Conservation (phyloP, 2,888 invertebrate species). For the Strigamia maritima region DNA sequence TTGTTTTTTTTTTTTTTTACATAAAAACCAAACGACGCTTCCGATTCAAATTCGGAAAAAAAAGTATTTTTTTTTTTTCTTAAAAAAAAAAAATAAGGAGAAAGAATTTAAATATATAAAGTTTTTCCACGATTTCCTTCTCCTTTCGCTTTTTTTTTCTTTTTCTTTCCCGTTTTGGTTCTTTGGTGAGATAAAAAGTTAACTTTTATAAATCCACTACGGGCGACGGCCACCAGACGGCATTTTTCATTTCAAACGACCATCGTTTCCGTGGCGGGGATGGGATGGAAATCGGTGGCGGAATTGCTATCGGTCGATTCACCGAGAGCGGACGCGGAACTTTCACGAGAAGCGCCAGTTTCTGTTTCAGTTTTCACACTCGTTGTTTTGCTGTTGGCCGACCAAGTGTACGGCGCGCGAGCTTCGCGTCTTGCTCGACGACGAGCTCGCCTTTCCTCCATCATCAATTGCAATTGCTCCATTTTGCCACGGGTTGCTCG, state of each 20-base stretch:
- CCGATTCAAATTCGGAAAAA: neutral
- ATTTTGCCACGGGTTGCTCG: constrained; percentile 79
- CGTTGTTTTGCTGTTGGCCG: constrained; percentile 36
- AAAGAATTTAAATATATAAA: neutral
- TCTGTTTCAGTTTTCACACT: neutral
- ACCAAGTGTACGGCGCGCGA: constrained; percentile 49
- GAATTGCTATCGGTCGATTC: neutral
- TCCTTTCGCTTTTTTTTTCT: too few species aligned
- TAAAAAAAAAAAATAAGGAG: neutral
- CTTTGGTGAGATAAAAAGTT: neutral
- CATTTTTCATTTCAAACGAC: constrained; percentile 2
- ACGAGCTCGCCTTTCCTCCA: constrained; percentile 78
- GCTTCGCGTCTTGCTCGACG: constrained; percentile 68
- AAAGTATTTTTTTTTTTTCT: neutral
- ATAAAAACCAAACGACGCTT: neutral
- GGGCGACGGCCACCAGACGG: neutral
- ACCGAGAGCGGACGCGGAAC: neutral
- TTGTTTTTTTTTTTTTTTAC: too few species aligned
- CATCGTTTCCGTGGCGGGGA: constrained; percentile 34
- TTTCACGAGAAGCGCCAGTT: neutral
- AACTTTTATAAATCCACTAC: neutral
- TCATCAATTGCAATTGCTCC: constrained; percentile 78
- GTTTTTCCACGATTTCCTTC: neutral
- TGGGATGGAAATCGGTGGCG: constrained; percentile 19
- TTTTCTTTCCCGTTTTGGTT: neutral